Base-by-base conservation (phyloP, 1,140 invertebrate genomes). In the Ceratosolen fusciceps region DNA sequence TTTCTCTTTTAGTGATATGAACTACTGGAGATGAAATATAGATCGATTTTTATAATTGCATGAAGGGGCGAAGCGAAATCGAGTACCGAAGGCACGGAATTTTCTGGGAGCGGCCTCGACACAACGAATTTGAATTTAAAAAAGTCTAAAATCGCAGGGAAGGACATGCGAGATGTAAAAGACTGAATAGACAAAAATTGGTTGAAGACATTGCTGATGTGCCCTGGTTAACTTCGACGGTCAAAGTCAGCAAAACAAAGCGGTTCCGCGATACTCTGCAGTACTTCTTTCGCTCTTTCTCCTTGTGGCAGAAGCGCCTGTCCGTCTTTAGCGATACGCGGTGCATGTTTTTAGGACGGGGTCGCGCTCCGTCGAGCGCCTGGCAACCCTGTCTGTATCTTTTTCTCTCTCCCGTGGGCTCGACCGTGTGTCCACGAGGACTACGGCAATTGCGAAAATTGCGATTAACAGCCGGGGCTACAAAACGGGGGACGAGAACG, bases 281-380 rank as follows among this genome's bases (percentile, higher is more conserved):
- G 10, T 19, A 21, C 21, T 3, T 2, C 21, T 21, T 47, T 47
- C 43, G 43, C 43, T 47, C 43, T 16, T 47, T 16, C 16, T 47
- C 49, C 43, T 16, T 16, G n/a, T n/a, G 43, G 43, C 8, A 47
- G 43, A 47, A 47, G 43, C 43, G 43, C 8, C 43, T 47, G 43
- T 16, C n/a, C n/a, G n/a, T 43, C 39, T 43, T 12, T 52, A 3
- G 12, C 14, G 5, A 21, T 21, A 14, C 49, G 43, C 43, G 71
- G 60, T 73, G 26, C 37, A 77, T 79, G 79, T 82, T 82, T 82
- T 82, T 70, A 79, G 76, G 74, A 82, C 56, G 75, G 75, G n/a
- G 39, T 65, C 43, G 67, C 56, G 68, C 19, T 43, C 29, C 29
- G 24, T 29, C 29, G 52, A 74, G 58, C 29, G 68, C 58, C 39